These are phyloP conservation scores for Tetrapedia diversipes DNA, from an alignment of 2,888 invertebrate species.

Conservation along the genomic window DNA sequence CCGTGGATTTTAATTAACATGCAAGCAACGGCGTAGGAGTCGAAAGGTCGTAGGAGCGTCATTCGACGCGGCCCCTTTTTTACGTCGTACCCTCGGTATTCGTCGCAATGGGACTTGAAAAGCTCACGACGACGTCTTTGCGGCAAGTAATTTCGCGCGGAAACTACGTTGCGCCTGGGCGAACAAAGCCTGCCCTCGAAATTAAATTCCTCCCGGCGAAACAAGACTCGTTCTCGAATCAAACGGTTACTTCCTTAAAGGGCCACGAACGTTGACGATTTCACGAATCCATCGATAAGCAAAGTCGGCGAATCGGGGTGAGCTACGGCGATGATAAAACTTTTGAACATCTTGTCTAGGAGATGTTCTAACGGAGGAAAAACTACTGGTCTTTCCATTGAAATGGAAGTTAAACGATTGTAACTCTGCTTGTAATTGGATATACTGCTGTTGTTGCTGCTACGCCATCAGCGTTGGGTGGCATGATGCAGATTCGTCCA, in stretches of 20 bases:
- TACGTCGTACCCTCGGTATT: conserved; percentile 16
- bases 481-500: neutral
- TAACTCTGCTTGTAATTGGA: neutral
- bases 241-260: neutral
- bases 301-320: too few relatives aligned
- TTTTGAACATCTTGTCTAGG: too few relatives aligned
- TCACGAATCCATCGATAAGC: too few relatives aligned
- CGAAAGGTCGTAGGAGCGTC: conserved; percentile 24
- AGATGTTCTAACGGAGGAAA: too few relatives aligned
- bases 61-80: conserved; percentile 39
- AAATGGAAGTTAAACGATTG: too few relatives aligned
- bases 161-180: too few relatives aligned
- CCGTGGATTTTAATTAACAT: conserved; percentile 43
- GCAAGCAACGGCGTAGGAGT: conserved; percentile 22
- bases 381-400: too few relatives aligned
- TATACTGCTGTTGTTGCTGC: neutral
- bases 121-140: conserved; percentile 1
- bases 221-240: neutral
- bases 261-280: neutral
- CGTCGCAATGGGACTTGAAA: conserved; percentile 4
- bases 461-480: neutral
- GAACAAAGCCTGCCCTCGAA: conserved; percentile 5
- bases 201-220: neutral
- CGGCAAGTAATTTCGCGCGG: neutral
- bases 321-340: too few relatives aligned